A percentile compares a stretch with the other conserved stretches of the same genome.
phyloP scores from a whole-genome alignment of 64 coral and sea anemone genomes.

The Pachyseris speciosa region DNA sequence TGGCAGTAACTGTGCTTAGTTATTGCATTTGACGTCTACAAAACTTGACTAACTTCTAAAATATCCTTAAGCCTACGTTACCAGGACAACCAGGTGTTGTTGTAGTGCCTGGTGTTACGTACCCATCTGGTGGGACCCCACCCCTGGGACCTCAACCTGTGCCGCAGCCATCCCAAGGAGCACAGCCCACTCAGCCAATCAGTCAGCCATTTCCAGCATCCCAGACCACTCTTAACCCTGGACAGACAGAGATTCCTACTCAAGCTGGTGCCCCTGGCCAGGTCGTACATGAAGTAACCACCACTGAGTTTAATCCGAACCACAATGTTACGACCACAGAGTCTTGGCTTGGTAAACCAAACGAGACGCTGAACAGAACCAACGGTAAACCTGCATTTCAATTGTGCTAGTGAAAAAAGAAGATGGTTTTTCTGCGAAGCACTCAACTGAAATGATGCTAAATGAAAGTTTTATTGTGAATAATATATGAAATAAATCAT shows the following conservation, averaged over 20 bases:
- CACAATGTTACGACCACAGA: conserved; percentile 30
- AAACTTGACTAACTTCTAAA: background rate
- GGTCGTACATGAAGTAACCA: conserved; percentile 20
- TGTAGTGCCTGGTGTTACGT: background rate
- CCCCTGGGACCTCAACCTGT: background rate
- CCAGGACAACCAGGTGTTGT: background rate
- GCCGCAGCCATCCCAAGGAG: background rate
- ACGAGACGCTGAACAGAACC: conserved; percentile 38
- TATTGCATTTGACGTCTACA: background rate
- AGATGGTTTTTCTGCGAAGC: too few species aligned
- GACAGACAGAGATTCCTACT: background rate
- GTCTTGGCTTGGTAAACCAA: conserved; percentile 16
- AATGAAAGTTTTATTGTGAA: too few species aligned
- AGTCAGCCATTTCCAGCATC: background rate
- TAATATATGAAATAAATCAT: too few species aligned
- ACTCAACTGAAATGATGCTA: too few species aligned
- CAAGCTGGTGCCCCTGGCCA: background rate
- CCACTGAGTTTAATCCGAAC: background rate
- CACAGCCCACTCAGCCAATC: background rate
- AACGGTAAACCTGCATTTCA: background rate
- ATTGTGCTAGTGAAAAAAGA: too few species aligned
- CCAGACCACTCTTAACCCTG: background rate
- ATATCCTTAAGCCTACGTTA: background rate
- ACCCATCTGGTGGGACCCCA: background rate
- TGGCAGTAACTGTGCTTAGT: too few species aligned